These are phyloP conservation scores for Kradibia gibbosae DNA, from an alignment of 1,140 invertebrate species.

Conservation along the genomic window DNA sequence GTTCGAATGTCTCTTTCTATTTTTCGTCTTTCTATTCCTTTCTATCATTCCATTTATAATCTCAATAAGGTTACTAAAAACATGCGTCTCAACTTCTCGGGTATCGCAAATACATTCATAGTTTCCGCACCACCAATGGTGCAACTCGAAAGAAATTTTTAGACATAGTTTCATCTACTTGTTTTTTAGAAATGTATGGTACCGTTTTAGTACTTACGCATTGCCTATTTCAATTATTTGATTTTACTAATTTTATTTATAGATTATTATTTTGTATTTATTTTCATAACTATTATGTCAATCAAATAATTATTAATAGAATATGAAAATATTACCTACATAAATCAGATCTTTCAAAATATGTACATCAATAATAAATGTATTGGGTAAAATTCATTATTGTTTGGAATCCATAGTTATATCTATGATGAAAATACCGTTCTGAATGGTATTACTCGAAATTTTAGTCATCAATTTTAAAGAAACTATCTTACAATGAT, in stretches of 20 bases:
- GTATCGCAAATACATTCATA: not conserved
- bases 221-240: not conserved
- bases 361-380: not conserved
- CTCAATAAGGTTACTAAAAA: conserved; percentile 40
- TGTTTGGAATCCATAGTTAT: not conserved
- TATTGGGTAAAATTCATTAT: not conserved
- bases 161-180: not conserved
- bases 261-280: too few relatives aligned
- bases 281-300: too few relatives aligned
- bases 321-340: not conserved
- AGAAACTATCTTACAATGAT: too few relatives aligned
- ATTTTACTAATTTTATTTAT: too few relatives aligned
- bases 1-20: not conserved
- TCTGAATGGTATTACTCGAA: not conserved
- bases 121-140: not conserved
- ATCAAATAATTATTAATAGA: too few relatives aligned
- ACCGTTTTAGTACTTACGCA: too few relatives aligned
- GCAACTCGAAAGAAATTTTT: not conserved
- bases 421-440: not conserved
- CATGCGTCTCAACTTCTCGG: not conserved
- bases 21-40: not conserved
- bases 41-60: conserved; percentile 51
- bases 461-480: too few relatives aligned
- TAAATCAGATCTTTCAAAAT: not conserved
- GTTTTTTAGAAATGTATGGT: too few relatives aligned